Percentiles rank a stretch among this genome's conserved stretches.
Evolutionary conservation across 2,888 invertebrate species (phyloP).

Genomic region (Rhagonycha lutea): DNA sequence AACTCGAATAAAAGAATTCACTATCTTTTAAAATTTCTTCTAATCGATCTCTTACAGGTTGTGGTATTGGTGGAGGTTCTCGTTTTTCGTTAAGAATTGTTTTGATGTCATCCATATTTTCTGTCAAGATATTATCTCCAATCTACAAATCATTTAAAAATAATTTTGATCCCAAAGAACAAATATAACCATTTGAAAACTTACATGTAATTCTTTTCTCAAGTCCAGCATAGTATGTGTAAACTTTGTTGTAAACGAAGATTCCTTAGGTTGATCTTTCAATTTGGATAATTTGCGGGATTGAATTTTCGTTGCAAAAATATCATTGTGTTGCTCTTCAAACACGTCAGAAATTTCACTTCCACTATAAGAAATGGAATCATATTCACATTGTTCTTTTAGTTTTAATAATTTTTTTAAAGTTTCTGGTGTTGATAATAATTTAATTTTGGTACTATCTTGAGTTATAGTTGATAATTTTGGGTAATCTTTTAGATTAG

Average conservation of each 20-base stretch:
- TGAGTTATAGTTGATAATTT: conserved; percentile 6
- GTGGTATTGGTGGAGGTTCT: conserved; percentile 13
- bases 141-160: conserved; percentile 18
- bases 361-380: conserved; percentile 31
- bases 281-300: conserved; percentile 34
- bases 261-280: conserved; percentile 41
- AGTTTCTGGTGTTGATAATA: conserved; percentile 28
- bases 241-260: conserved; percentile 44
- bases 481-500: not conserved
- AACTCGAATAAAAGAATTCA: conserved; percentile 5
- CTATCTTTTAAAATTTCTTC: conserved; percentile 19
- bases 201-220: conserved; percentile 38
- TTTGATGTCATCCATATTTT: conserved; percentile 24
- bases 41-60: conserved; percentile 11
- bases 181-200: not conserved
- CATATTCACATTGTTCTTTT: conserved; percentile 33
- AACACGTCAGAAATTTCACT: conserved; percentile 43
- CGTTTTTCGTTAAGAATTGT: conserved; percentile 14
- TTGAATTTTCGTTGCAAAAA: conserved; percentile 33
- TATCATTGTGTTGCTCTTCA: conserved; percentile 40
- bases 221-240: conserved; percentile 39
- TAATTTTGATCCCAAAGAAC: not conserved
- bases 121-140: conserved; percentile 23
- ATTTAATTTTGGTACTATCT: not conserved
- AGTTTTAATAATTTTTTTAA: conserved; percentile 36